These are phyloP conservation scores for Neolamprologus brichardi DNA, from an alignment of 2,113 vertebrate species.

Conservation along the genomic window DNA sequence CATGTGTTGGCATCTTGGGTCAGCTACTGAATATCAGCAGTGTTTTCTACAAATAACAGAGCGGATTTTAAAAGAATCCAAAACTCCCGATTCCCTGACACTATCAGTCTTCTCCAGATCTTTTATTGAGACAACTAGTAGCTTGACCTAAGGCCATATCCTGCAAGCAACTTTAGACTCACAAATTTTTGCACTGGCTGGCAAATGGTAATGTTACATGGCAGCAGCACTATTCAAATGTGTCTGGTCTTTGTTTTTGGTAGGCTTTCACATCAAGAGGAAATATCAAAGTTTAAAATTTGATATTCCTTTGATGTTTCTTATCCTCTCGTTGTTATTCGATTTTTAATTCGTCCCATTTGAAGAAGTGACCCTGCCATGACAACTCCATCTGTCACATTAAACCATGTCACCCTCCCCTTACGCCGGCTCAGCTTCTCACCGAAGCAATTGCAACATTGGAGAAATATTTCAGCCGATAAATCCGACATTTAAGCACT, in stretches of 20 bases:
- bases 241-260: background rate
- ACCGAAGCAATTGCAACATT: slow-evolving; percentile 16
- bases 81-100: background rate
- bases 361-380: slow-evolving; percentile 50
- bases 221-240: slow-evolving; percentile 51
- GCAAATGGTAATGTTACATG: slow-evolving; percentile 47
- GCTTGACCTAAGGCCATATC: slow-evolving; percentile 31
- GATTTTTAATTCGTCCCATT: slow-evolving; percentile 3
- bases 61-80: background rate
- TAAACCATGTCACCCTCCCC: slow-evolving; percentile 24
- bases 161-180: slow-evolving; percentile 53
- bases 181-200: slow-evolving; percentile 40
- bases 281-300: slow-evolving; percentile 16
- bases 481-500: background rate
- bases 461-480: slow-evolving; percentile 2
- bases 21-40: slow-evolving; percentile 7
- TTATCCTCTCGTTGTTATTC: background rate
- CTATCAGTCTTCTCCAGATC: background rate
- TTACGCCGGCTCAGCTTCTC: slow-evolving; percentile 31
- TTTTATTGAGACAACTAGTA: background rate
- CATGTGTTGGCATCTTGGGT: slow-evolving; percentile 40
- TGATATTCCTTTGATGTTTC: slow-evolving; percentile 35
- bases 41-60: background rate
- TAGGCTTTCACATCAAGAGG: slow-evolving; percentile 25
- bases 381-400: slow-evolving; percentile 36